A percentile compares a stretch with the other conserved stretches of the same genome.
phyloP scores from a whole-genome alignment of 2,888 invertebrate species.

The Bombylius major region DNA sequence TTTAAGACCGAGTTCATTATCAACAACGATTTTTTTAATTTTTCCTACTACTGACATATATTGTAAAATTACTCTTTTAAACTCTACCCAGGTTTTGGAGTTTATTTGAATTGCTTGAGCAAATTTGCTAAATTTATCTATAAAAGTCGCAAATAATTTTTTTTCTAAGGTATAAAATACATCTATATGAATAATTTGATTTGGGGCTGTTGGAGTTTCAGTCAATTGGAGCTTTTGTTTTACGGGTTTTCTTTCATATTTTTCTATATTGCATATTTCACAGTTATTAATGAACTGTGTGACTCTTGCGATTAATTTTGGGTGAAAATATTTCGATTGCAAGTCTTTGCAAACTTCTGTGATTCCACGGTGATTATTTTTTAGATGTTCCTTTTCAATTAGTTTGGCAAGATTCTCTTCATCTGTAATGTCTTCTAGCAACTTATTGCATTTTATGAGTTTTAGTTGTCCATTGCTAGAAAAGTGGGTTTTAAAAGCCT shows the following conservation, averaged over 20 bases:
- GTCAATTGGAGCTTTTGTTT: slow-evolving; percentile 11
- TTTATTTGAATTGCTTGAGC: slow-evolving; percentile 14
- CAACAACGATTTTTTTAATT: slow-evolving; percentile 3
- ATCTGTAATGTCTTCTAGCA: too few relatives aligned
- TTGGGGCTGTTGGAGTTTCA: too few relatives aligned
- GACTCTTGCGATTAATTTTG: slow-evolving; percentile 11
- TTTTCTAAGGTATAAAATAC: slow-evolving; percentile 10
- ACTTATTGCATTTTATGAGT: too few relatives aligned
- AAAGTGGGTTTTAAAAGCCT: not conserved
- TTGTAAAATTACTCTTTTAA: slow-evolving; percentile 10
- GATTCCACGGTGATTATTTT: slow-evolving; percentile 16
- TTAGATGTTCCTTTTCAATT: slow-evolving; percentile 12
- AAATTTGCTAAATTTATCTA: slow-evolving; percentile 18
- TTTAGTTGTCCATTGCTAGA: too few relatives aligned
- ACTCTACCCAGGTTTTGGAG: slow-evolving; percentile 12
- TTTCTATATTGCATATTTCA: slow-evolving; percentile 5
- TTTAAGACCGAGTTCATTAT: slow-evolving; percentile 15
- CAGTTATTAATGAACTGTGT: slow-evolving; percentile 17
- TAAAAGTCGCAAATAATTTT: too few relatives aligned
- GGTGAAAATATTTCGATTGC: slow-evolving; percentile 10
- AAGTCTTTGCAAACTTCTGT: not conserved
- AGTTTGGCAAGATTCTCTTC: slow-evolving; percentile 9
- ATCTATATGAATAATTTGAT: too few relatives aligned
- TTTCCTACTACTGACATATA: too few relatives aligned
- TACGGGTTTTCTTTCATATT: slow-evolving; percentile 16